Evolutionary conservation across 2,113 vertebrate species (phyloP).

Genomic region (Montifringilla adamsi): DNA sequence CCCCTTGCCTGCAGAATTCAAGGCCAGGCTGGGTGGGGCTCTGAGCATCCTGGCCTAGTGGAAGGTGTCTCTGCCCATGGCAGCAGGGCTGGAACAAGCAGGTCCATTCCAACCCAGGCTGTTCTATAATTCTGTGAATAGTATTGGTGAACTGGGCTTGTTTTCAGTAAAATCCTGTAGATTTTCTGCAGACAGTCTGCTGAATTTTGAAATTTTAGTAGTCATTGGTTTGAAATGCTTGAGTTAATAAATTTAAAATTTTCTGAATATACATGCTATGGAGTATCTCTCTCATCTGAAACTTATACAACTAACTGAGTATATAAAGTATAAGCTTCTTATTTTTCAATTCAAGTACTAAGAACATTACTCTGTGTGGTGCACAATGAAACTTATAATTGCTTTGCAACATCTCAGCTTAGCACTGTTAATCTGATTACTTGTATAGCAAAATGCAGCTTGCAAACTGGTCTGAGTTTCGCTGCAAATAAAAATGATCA

Average conservation of each 20-base stretch:
- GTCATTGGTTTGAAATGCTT: neutral
- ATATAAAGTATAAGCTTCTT: neutral
- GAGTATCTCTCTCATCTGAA: neutral
- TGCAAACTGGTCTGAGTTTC: neutral
- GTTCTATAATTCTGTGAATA: neutral
- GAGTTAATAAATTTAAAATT: neutral
- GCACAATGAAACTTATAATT: neutral
- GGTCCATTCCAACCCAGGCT: neutral
- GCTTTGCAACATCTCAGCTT: neutral
- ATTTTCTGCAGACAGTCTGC: neutral
- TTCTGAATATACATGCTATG: neutral
- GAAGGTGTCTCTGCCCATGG: no score
- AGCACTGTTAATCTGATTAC: neutral
- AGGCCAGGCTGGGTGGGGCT: neutral
- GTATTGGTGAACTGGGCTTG: neutral
- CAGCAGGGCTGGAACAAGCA: accelerated
- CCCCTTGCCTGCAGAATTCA: neutral
- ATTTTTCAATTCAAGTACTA: neutral
- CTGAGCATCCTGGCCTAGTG: neutral
- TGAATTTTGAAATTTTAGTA: neutral
- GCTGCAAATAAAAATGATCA: neutral
- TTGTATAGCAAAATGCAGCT: neutral
- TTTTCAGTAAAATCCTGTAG: neutral
- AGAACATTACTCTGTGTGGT: neutral
- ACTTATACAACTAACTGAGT: neutral